Percentiles rank a stretch among this genome's conserved stretches.
phyloP scores from a whole-genome alignment of 92 coral and sea anemone genomes.

The Anthopleura xanthogrammica region DNA sequence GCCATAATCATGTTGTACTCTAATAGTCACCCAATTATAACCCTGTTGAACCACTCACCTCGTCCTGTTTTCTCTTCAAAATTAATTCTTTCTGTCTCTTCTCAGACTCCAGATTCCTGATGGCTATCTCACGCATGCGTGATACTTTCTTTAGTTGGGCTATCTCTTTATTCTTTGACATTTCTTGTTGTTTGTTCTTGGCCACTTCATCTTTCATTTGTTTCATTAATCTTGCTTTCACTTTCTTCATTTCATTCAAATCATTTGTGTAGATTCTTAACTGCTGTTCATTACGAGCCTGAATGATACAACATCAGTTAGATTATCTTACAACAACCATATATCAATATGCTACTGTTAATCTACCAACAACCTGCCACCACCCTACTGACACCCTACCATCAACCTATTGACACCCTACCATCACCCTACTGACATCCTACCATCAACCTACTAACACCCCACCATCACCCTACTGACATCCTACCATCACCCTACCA shows the following conservation, averaged over 20 bases:
- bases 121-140: slow-evolving; percentile 80
- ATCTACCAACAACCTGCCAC: too few species aligned
- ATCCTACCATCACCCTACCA: too few species aligned
- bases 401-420: too few species aligned
- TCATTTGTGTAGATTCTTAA: slow-evolving; percentile 73
- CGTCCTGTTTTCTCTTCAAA: slow-evolving; percentile 84
- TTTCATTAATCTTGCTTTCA: slow-evolving; percentile 86
- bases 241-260: slow-evolving; percentile 82
- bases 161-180: slow-evolving; percentile 75
- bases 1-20: too few species aligned
- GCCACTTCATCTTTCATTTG: slow-evolving; percentile 97
- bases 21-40: too few species aligned
- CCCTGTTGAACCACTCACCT: slow-evolving; percentile 51
- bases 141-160: slow-evolving; percentile 90
- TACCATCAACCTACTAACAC: too few species aligned
- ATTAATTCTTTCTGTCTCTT: slow-evolving; percentile 84
- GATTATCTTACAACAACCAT: too few species aligned
- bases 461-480: too few species aligned
- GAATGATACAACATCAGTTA: background rate
- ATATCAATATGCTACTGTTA: too few species aligned
- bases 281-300: slow-evolving; percentile 91
- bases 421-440: too few species aligned
- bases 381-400: too few species aligned
- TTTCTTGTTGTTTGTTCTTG: slow-evolving; percentile 86
- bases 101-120: slow-evolving; percentile 81